Evolutionary conservation across 2,113 vertebrate genomes (phyloP).

Genomic region (Osmerus mordax): DNA sequence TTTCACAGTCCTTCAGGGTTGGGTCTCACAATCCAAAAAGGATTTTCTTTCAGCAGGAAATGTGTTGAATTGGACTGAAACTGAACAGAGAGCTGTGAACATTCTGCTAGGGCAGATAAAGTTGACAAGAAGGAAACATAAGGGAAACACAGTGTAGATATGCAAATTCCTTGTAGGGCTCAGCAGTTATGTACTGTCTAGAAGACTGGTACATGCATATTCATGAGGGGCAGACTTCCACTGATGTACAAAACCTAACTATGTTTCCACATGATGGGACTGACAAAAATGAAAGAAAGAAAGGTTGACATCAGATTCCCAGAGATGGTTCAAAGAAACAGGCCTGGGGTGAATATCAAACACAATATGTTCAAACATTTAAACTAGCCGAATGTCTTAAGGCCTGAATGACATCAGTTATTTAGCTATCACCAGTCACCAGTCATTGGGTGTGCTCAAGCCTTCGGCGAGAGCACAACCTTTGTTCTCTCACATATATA

Average conservation of each 20-base stretch:
- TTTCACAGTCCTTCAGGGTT: neutral
- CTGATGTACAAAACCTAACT: neutral
- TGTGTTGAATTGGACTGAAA: neutral
- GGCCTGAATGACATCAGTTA: too few relatives aligned
- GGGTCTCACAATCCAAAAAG: neutral
- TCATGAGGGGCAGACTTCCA: neutral
- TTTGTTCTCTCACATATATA: too few relatives aligned
- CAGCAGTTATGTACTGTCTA: neutral
- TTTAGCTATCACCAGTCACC: too few relatives aligned
- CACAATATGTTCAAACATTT: neutral
- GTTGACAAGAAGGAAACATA: neutral
- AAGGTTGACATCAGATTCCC: slow-evolving; percentile 14
- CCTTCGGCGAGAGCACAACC: too few relatives aligned
- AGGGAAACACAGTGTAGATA: slow-evolving; percentile 3
- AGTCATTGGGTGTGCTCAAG: too few relatives aligned
- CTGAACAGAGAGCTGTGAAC: neutral
- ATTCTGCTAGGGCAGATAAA: neutral
- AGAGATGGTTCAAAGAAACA: neutral
- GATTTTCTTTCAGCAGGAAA: neutral
- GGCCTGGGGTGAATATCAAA: neutral
- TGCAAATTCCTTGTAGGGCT: neutral
- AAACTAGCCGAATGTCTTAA: too few relatives aligned
- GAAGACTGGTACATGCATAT: slow-evolving; percentile 14
- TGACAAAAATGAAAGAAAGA: neutral
- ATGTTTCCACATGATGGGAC: neutral